Percentiles rank a stretch among this genome's conserved stretches.
phyloP scores from a whole-genome alignment of 2,113 vertebrate species.

The Ginglymostoma cirratum region DNA sequence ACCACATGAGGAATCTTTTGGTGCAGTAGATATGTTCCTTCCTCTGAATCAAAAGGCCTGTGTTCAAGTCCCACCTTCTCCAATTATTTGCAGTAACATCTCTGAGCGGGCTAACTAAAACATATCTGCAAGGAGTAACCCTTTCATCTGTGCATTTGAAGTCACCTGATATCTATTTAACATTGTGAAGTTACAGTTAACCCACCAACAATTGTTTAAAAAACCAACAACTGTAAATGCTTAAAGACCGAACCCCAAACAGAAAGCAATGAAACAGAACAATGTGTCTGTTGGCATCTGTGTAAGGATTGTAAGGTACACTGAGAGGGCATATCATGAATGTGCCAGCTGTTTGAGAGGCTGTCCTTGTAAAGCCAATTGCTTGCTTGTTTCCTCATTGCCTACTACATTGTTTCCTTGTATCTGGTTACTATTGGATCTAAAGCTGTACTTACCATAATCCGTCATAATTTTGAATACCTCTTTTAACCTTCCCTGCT shows the following conservation, averaged over 20 bases:
- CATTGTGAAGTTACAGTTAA: not conserved
- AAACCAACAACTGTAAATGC: not conserved
- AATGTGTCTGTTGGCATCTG: not conserved
- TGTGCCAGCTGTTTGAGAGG: not conserved
- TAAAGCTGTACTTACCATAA: no score
- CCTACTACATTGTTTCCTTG: not conserved
- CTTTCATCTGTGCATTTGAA: not conserved
- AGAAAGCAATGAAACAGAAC: not conserved
- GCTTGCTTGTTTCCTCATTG: not conserved
- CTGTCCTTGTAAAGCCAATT: no score
- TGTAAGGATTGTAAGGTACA: not conserved
- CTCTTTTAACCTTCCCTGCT: not conserved
- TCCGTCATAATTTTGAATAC: not conserved
- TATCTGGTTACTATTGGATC: no score
- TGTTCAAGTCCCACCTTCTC: no score
- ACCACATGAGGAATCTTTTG: no score
- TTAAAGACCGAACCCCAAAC: not conserved
- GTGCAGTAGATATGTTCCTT: no score
- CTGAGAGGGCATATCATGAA: not conserved
- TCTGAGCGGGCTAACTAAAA: no score
- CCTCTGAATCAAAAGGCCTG: no score
- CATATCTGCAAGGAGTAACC: not conserved
- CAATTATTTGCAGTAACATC: no score
- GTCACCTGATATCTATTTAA: not conserved
- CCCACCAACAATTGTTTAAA: not conserved